Evolutionary conservation across 2,113 vertebrate species (phyloP).

Genomic region (Melanotaenia duboulayi): DNA sequence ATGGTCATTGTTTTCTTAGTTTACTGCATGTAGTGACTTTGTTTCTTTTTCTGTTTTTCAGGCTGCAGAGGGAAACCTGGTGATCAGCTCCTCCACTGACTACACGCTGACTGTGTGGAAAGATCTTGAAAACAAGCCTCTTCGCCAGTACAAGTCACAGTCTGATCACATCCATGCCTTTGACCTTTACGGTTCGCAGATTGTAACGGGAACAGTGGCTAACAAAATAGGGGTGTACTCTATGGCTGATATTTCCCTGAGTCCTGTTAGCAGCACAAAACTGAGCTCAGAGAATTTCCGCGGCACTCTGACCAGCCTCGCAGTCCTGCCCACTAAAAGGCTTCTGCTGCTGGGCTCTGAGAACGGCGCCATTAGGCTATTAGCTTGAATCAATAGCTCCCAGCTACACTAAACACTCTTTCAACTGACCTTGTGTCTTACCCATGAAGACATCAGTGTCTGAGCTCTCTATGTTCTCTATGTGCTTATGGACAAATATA

Average conservation of each 20-base stretch:
- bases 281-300: conserved; percentile 98
- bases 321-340: conserved; percentile 93
- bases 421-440: conserved; percentile 47
- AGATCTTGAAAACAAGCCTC: conserved; percentile 93
- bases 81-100: conserved; percentile 95
- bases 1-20: not conserved
- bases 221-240: conserved; percentile 97
- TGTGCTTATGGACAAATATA: conserved; percentile 40
- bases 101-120: conserved; percentile 95
- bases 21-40: not conserved
- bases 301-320: conserved; percentile 94
- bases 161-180: conserved; percentile 95
- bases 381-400: conserved; percentile 82
- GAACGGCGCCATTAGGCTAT: conserved; percentile 90
- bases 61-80: conserved; percentile 91
- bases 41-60: conserved; percentile 64
- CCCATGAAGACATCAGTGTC: conserved; percentile 25
- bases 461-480: conserved; percentile 30
- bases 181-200: conserved; percentile 91
- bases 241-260: conserved; percentile 88
- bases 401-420: conserved; percentile 22
- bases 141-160: conserved; percentile 91
- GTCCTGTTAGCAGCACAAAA: conserved; percentile 89
- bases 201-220: conserved; percentile 92
- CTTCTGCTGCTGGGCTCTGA: conserved; percentile 96